These are phyloP conservation scores for Sebastes oblongus DNA, from an alignment of 2,797 vertebrate genomes.

Conservation along the genomic window DNA sequence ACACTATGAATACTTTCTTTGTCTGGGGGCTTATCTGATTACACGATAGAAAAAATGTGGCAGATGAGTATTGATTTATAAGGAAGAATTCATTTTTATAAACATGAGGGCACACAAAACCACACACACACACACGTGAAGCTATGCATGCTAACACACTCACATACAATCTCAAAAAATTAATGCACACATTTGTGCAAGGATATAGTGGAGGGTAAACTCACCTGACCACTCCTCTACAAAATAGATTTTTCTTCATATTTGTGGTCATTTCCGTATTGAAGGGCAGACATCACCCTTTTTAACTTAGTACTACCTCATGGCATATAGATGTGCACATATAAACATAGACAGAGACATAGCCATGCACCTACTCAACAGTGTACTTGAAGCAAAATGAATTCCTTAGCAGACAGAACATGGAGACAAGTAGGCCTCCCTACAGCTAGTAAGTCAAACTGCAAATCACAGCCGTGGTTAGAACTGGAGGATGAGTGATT, in stretches of 20 bases:
- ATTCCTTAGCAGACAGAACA: neutral
- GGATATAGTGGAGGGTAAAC: neutral
- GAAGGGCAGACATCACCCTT: neutral
- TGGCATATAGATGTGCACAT: neutral
- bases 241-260: neutral
- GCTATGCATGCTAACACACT: neutral
- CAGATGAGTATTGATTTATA: conserved; percentile 32
- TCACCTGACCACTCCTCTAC: neutral
- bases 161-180: neutral
- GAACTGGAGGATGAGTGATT: conserved; percentile 6
- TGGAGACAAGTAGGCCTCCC: neutral
- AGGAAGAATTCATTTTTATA: conserved; percentile 31
- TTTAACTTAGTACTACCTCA: too few species aligned
- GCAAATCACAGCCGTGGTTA: conserved; percentile 27
- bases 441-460: conserved; percentile 23
- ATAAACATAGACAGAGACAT: neutral
- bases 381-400: neutral
- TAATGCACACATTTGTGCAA: neutral
- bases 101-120: neutral
- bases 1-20: conserved; percentile 24
- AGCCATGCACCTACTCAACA: neutral
- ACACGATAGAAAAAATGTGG: conserved; percentile 25
- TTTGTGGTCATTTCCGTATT: neutral
- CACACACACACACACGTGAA: neutral
- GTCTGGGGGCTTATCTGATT: conserved; percentile 27